Conservation (phyloP, 2,113 vertebrate species). For the Sinocyclocheilus anshuiensis region DNA sequence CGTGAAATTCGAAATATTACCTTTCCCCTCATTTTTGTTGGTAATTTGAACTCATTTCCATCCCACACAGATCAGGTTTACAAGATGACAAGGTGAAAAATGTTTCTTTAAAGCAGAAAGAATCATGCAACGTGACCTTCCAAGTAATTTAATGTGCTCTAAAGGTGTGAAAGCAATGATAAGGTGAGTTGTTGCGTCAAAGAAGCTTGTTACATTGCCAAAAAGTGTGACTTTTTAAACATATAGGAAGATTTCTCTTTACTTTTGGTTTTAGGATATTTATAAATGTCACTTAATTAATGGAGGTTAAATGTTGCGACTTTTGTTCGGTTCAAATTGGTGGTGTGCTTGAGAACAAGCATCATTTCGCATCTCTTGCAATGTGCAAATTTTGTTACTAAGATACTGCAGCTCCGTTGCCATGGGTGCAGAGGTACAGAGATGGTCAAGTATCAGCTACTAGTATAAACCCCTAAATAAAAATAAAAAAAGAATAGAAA, state of each 20-base stretch:
- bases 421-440: constrained; percentile 49
- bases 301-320: constrained; percentile 25
- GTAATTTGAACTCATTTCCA: not conserved
- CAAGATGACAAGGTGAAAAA: not conserved
- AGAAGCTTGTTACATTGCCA: too few species aligned
- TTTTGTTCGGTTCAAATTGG: constrained; percentile 22
- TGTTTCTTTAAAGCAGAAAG: not conserved
- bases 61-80: not conserved
- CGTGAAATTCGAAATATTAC: not conserved
- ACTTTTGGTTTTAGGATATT: not conserved
- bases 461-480: constrained; percentile 15
- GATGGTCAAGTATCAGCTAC: constrained; percentile 39
- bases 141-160: not conserved
- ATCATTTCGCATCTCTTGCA: constrained; percentile 37
- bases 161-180: not conserved
- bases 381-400: constrained; percentile 59
- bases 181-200: not conserved
- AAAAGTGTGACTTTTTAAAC: too few species aligned
- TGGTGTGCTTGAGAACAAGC: constrained; percentile 41
- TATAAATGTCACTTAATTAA: not conserved
- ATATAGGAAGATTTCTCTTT: too few species aligned
- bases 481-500: not conserved
- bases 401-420: constrained; percentile 58
- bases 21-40: not conserved
- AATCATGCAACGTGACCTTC: not conserved